A percentile compares a stretch with the other conserved stretches of the same genome.
phyloP scores from a whole-genome alignment of 2,888 invertebrate genomes.

The Ochropleura leucogaster region DNA sequence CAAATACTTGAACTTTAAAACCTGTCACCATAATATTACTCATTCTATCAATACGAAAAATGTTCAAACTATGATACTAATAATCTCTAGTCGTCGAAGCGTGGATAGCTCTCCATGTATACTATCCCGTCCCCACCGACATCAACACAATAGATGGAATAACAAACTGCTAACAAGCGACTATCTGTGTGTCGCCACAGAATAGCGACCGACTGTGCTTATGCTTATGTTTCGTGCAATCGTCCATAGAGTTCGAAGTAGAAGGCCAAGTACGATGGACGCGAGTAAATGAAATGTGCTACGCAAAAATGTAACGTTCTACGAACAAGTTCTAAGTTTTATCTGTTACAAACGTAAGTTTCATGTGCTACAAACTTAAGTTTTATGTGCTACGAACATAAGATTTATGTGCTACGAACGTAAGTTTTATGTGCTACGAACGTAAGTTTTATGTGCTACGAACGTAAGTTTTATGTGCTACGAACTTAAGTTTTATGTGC shows the following conservation, averaged over 20 bases:
- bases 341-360: too few species aligned
- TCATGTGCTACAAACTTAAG: not conserved
- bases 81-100: not conserved
- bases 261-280: slow-evolving; percentile 17
- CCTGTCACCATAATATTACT: not conserved
- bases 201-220: slow-evolving; percentile 27
- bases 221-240: not conserved
- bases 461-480: too few species aligned
- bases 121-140: slow-evolving; percentile 10
- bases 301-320: not conserved
- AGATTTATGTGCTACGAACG: too few species aligned
- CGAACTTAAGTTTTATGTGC: too few species aligned
- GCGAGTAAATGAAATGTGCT: not conserved
- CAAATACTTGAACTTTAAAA: not conserved
- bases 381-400: not conserved
- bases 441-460: not conserved
- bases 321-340: too few species aligned
- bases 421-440: too few species aligned
- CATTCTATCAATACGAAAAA: not conserved
- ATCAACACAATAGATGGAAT: slow-evolving; percentile 29
- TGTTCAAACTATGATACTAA: not conserved
- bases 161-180: slow-evolving; percentile 47
- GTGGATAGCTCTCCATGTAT: not conserved
- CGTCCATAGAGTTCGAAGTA: not conserved
- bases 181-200: slow-evolving; percentile 23